Base-by-base conservation (phyloP, 2,888 invertebrate genomes). In the Acrocyrtus sp. region DNA sequence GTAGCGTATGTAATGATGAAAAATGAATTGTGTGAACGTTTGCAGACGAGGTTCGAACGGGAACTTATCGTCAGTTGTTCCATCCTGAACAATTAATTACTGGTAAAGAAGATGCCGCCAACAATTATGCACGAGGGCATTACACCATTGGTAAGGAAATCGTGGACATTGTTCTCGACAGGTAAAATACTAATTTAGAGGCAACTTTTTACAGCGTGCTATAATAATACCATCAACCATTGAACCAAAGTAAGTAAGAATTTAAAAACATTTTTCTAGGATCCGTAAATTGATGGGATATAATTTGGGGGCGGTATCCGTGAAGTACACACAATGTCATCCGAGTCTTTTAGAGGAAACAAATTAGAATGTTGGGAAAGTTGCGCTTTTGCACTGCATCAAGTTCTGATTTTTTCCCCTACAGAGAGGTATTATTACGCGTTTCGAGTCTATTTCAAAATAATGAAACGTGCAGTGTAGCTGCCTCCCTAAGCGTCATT, bases 21-120 rank as follows among this genome's bases (percentile, higher is more conserved):
- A 34, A 34, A 34, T 34, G 5, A 34, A 34, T 34, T 34, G 34
- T 45, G 19, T 45, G 19, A 45, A 5, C n/a, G 45, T 12, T 17
- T 5, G 5, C 15, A 91, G 93, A 95, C 87, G 94, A 95, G 87
- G 94, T 95, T 80, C 90, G 95, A 82, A 94, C 94, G 72, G 96
- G 96, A 83, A 94, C 94, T 81, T 97, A 97, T 88, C 89, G 95
- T 78, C 95, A 95, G 86, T 89, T 98, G 83, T 97, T 97, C 90
- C 97, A 98, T 86, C 97, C 97, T 76, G 97, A 98, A 87, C 97
- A 97, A 86, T 88, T 97, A 85, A 95, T 97, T 86, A 95, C 95
- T 82, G 96, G 96, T 81, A 98, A 98, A 86, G 96, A 97, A 87
- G 96, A 97, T 84, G 97, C 97, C 61, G 66, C 97, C 82, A 97